phyloP scores from a whole-genome alignment of 2,113 vertebrate genomes.

The Australoheros scitulus region DNA sequence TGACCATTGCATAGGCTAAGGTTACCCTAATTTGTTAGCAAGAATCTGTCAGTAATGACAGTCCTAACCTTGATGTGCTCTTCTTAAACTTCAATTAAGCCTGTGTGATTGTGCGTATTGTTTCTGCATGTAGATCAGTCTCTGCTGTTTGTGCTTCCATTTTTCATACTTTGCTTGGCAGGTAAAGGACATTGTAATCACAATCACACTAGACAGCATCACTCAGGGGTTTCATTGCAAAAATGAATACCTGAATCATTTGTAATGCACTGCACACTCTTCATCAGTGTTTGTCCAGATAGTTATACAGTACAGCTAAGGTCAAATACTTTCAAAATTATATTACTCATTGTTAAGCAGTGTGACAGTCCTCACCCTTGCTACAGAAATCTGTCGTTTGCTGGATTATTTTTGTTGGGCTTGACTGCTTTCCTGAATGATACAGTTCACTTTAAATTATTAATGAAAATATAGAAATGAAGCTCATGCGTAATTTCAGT shows the following conservation, averaged over 20 bases:
- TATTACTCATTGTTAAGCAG: slow-evolving; percentile 21
- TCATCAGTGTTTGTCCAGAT: neutral
- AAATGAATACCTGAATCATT: slow-evolving; percentile 4
- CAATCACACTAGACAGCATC: slow-evolving; percentile 22
- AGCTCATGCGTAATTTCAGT: too few relatives aligned
- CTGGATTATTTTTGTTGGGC: slow-evolving; percentile 12
- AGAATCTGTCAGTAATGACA: slow-evolving; percentile 63
- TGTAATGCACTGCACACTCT: neutral
- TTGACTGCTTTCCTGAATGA: slow-evolving; percentile 40
- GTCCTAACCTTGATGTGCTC: slow-evolving; percentile 69
- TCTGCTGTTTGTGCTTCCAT: slow-evolving; percentile 22
- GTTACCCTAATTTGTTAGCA: slow-evolving; percentile 66
- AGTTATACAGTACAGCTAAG: neutral
- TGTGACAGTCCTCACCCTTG: slow-evolving; percentile 5
- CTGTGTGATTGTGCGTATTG: slow-evolving; percentile 70
- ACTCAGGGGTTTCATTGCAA: slow-evolving; percentile 16
- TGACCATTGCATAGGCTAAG: slow-evolving; percentile 53
- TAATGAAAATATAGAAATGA: neutral
- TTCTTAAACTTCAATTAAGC: slow-evolving; percentile 71
- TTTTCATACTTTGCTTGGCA: slow-evolving; percentile 28
- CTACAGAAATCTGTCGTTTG: neutral
- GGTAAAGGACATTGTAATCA: slow-evolving; percentile 38
- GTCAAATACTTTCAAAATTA: slow-evolving; percentile 22
- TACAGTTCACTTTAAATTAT: slow-evolving; percentile 17
- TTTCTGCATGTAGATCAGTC: slow-evolving; percentile 66